Evolutionary conservation across 2,113 vertebrate species (phyloP), one percentile per base, ranked within the genome.

Genomic region (Paratilapia polleni): DNA sequence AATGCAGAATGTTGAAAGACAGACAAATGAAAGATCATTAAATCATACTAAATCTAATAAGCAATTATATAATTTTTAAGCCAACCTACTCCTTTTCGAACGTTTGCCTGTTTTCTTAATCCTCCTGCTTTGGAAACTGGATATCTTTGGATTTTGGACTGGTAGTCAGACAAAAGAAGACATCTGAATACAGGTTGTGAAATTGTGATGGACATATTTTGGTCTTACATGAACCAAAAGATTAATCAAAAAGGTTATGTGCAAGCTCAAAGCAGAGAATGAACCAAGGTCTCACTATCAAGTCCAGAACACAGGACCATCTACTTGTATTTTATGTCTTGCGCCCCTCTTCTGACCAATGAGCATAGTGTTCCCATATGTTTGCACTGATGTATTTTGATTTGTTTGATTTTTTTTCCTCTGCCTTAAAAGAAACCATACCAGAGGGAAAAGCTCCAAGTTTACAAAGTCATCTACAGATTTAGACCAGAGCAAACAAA

Each of bases 211-310:
- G 43, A 41, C 9, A 49, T 20, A 28, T 28, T 70, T 70, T 52
- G 49, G 28, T 52, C 66, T 13, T 28, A 0, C 24, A 7, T 0
- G 14, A 59, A 13, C 58, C 24, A 60, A 28, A 0, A 24, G 13
- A 77, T 41, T 36, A 28, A 43, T 59, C 36, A 77, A 77, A 41
- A 76, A 59, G 6, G 17, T 70, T 0, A 0, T 3, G 24, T 0
- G 43, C 11, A 47, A 47, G 38, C 63, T 68, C 38, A 68, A 47
- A 68, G 8, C 41, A 28, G 64, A 28, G 6, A 68, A 19, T 28
- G 26, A 68, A 49, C 34, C 2, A 0, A 63, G 19, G n/a, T 1
- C 36, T 66, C n/a, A 5, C 41, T 73, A 31, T 52, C 10, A 73
- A 56, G 20, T n/a, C 20, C 52, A 56, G 52, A n/a, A 31, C 11